These are phyloP conservation scores for Aphelocoma californica DNA, from an alignment of 2,797 vertebrate genomes.

Conservation along the genomic window DNA sequence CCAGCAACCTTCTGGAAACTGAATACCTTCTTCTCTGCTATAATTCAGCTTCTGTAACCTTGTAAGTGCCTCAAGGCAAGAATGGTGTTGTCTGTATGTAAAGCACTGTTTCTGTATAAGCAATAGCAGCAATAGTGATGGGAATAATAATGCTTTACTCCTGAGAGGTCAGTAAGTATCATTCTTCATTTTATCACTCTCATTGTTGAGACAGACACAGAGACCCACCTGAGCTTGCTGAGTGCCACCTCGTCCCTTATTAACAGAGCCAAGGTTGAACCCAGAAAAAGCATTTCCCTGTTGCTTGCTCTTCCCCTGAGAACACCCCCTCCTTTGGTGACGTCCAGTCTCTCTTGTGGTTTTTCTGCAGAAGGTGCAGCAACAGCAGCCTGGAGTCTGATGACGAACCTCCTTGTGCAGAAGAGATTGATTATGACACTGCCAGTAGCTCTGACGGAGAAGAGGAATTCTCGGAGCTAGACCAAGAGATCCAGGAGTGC, in stretches of 20 bases:
- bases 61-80: not conserved
- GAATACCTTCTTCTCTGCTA: not conserved
- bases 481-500: slow-evolving; percentile 65
- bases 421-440: slow-evolving; percentile 84
- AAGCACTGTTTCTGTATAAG: not conserved
- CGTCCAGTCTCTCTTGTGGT: not conserved
- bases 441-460: slow-evolving; percentile 68
- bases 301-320: not conserved
- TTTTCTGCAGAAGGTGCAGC: slow-evolving; percentile 48
- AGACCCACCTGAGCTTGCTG: not conserved
- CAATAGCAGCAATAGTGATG: not conserved
- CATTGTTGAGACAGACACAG: not conserved
- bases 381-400: slow-evolving; percentile 78
- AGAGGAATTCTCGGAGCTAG: slow-evolving; percentile 63
- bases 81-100: not conserved
- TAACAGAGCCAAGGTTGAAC: not conserved
- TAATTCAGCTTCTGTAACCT: not conserved
- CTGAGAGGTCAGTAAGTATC: not conserved
- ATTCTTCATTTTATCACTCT: not conserved
- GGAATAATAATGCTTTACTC: not conserved
- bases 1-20: not conserved
- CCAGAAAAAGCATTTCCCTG: not conserved
- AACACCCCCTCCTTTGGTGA: slow-evolving; percentile 14
- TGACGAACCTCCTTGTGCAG: slow-evolving; percentile 86
- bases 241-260: not conserved